These are phyloP conservation scores for Argyresthia albistria DNA, from an alignment of 2,888 invertebrate genomes.

Conservation along the genomic window DNA sequence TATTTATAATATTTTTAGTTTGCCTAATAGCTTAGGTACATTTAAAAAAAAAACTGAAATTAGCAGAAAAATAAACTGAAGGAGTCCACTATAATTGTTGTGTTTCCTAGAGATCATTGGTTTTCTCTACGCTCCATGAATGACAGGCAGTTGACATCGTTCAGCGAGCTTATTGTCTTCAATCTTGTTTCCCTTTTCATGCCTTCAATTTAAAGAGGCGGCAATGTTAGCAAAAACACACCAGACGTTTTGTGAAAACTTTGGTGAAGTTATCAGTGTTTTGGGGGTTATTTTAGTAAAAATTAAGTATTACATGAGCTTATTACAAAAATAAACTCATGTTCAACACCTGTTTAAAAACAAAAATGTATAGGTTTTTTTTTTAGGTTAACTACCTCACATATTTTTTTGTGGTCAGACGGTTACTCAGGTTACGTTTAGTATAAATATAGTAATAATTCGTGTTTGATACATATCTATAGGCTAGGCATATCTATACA, in stretches of 20 bases:
- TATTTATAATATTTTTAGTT: not conserved
- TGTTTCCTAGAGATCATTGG: not conserved
- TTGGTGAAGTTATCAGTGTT: too few species aligned
- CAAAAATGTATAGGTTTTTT: too few species aligned
- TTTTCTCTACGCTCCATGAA: slow-evolving; percentile 11
- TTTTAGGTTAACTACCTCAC: too few species aligned
- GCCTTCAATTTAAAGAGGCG: slow-evolving; percentile 7
- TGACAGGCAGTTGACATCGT: slow-evolving; percentile 24
- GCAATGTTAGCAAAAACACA: slow-evolving; percentile 8
- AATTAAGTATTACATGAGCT: too few species aligned
- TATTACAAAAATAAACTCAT: too few species aligned
- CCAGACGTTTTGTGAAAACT: not conserved
- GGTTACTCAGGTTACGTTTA: too few species aligned
- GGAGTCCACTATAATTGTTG: not conserved
- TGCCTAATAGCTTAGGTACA: not conserved
- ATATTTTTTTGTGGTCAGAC: too few species aligned
- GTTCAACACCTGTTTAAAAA: too few species aligned
- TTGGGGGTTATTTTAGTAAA: too few species aligned
- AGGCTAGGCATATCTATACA: too few species aligned
- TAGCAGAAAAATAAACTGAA: not conserved
- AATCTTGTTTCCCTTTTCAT: slow-evolving; percentile 16
- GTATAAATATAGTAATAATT: too few species aligned
- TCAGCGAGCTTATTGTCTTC: slow-evolving; percentile 25
- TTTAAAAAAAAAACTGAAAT: not conserved
- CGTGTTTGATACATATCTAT: too few species aligned